phyloP scores from a whole-genome alignment of 2,113 vertebrate species.

The Hippoglossus stenolepis region DNA sequence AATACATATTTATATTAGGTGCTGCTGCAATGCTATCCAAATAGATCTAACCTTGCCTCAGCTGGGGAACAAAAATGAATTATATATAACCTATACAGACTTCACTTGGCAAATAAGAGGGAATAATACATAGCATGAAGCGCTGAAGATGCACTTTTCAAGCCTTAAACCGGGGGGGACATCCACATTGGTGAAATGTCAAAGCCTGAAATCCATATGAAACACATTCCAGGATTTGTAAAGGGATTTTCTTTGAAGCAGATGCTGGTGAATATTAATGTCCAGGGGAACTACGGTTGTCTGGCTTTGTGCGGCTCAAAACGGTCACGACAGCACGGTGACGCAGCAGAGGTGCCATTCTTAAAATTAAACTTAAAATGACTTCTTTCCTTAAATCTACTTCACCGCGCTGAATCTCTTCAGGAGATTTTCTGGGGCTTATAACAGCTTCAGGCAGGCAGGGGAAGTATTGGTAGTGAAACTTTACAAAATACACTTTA shows the following conservation, averaged over 20 bases:
- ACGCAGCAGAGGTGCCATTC: conserved; percentile 28
- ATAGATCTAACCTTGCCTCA: conserved; percentile 57
- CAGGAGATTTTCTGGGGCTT: too few species aligned
- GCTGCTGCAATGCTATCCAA: conserved; percentile 63
- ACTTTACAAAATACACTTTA: too few species aligned
- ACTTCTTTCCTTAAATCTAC: conserved; percentile 8
- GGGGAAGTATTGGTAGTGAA: too few species aligned
- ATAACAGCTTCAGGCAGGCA: too few species aligned
- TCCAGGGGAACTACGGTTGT: conserved; percentile 50
- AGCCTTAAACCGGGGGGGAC: conserved; percentile 70
- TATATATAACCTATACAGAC: conserved; percentile 77
- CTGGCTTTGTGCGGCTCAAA: conserved; percentile 50
- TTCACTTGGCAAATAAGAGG: conserved; percentile 72
- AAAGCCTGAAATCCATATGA: conserved; percentile 71
- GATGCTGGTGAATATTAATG: conserved; percentile 80
- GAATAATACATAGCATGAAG: conserved; percentile 77
- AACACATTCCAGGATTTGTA: conserved; percentile 78
- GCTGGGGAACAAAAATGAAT: conserved; percentile 76
- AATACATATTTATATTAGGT: conserved; percentile 73
- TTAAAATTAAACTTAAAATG: conserved; percentile 22
- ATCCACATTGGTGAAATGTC: conserved; percentile 78
- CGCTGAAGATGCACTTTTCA: conserved; percentile 75
- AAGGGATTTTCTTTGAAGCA: conserved; percentile 76
- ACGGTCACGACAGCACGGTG: conserved; percentile 50
- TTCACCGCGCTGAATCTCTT: conserved; percentile 11